phyloP scores from a whole-genome alignment of 35 echinoderm and acorn worm species.

The Apostichopus parvimensis region DNA sequence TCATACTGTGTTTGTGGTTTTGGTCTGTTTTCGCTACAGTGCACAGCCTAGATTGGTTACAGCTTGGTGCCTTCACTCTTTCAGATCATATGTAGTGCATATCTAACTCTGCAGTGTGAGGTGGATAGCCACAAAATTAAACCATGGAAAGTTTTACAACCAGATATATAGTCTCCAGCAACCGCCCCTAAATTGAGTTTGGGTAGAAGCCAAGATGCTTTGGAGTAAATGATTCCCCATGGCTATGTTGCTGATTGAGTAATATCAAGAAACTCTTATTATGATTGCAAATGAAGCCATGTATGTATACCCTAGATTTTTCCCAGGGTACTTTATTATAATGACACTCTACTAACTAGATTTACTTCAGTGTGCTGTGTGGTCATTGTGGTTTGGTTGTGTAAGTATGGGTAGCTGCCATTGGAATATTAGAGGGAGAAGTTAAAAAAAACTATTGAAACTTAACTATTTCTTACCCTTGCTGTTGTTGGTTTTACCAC shows the following conservation, averaged over 20 bases:
- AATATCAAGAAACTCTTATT: background rate
- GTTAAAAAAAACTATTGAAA: background rate
- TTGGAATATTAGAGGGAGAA: background rate
- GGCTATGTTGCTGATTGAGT: background rate
- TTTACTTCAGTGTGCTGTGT: background rate
- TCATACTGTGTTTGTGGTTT: too few relatives aligned
- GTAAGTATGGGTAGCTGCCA: background rate
- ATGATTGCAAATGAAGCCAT: background rate
- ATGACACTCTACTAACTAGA: background rate
- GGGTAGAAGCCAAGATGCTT: conserved; percentile 3
- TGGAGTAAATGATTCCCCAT: background rate
- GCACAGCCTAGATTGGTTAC: too few relatives aligned
- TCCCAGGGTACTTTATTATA: background rate
- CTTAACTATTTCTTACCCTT: background rate
- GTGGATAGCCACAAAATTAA: too few relatives aligned
- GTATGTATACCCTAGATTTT: background rate
- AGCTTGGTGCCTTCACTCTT: too few relatives aligned
- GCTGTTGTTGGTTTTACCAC: background rate
- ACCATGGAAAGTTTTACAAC: too few relatives aligned
- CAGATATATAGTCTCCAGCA: background rate
- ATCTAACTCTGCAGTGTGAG: too few relatives aligned
- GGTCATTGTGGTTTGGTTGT: background rate
- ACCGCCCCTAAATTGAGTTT: background rate
- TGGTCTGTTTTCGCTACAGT: too few relatives aligned
- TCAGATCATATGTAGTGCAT: too few relatives aligned